A percentile compares a stretch with the other conserved stretches of the same genome.
phyloP scores from a whole-genome alignment of 1,140 invertebrate genomes.

The Plectrocnemia conspersa region DNA sequence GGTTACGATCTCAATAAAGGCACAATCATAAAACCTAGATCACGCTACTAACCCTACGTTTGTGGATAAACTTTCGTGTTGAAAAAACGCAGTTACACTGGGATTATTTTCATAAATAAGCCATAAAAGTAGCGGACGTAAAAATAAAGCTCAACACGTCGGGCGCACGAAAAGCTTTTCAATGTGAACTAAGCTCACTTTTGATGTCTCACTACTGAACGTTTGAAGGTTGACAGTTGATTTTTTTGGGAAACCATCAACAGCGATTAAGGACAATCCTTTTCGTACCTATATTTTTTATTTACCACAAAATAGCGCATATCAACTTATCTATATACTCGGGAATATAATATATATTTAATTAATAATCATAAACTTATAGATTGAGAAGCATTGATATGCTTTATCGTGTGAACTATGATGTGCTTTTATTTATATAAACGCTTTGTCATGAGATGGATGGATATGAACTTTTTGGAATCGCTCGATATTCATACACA shows the following conservation, averaged over 20 bases:
- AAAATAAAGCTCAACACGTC: conserved; percentile 7
- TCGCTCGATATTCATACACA: neutral
- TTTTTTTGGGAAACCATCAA: neutral
- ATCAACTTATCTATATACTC: no score
- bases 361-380: no score
- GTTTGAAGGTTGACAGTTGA: neutral
- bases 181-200: conserved; percentile 5
- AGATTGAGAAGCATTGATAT: no score
- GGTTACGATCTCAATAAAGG: no score
- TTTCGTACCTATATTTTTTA: no score
- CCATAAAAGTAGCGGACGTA: conserved; percentile 9
- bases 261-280: neutral
- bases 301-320: no score
- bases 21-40: conserved; percentile 5
- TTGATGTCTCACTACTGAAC: neutral
- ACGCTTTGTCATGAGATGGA: conserved; percentile 2
- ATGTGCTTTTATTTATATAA: no score
- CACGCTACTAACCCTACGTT: neutral
- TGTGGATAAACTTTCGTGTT: conserved; percentile 1
- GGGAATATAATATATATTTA: no score
- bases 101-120: conserved; percentile 22
- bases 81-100: conserved; percentile 1
- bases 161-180: neutral
- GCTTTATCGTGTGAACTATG: conserved; percentile 15
- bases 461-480: conserved; percentile 4